A percentile compares a stretch with the other conserved stretches of the same genome.
Conservation (phyloP, 30 jellyfish, hydroid and myxozoan genomes). For the Mastigias papua region DNA sequence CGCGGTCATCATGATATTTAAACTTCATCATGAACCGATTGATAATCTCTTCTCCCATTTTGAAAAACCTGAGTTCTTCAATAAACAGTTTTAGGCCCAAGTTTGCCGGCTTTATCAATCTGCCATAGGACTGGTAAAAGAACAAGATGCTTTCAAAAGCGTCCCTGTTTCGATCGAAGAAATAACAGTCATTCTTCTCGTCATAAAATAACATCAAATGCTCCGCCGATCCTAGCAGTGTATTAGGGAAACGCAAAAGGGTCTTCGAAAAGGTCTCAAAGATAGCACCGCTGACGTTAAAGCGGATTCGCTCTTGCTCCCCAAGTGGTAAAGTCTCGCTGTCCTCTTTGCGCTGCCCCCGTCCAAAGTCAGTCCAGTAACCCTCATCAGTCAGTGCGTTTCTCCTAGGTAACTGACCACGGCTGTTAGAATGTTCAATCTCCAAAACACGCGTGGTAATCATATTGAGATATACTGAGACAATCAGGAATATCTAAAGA, state of each 20-base stretch:
- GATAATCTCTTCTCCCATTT: slow-evolving; percentile 83
- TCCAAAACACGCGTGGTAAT: slow-evolving; percentile 38
- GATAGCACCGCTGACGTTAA: slow-evolving; percentile 79
- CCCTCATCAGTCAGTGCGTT: slow-evolving; percentile 27
- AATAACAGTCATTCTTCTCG: slow-evolving; percentile 49
- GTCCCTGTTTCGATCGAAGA: slow-evolving; percentile 81
- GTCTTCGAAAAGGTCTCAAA: slow-evolving; percentile 78
- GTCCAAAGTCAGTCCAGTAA: slow-evolving; percentile 33
- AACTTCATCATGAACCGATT: slow-evolving; percentile 66
- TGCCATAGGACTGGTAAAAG: slow-evolving; percentile 81
- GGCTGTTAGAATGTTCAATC: slow-evolving; percentile 29
- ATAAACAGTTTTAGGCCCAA: slow-evolving; percentile 58
- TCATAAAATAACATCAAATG: slow-evolving; percentile 47
- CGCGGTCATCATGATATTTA: slow-evolving; percentile 17
- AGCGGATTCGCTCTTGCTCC: slow-evolving; percentile 47
- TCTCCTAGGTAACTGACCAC: slow-evolving; percentile 22
- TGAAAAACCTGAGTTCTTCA: slow-evolving; percentile 76
- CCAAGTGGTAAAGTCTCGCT: slow-evolving; percentile 10
- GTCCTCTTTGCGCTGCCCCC: background rate
- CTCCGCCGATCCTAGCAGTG: slow-evolving; percentile 64
- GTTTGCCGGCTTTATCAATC: slow-evolving; percentile 65
- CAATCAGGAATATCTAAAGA: background rate
- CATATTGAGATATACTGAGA: background rate
- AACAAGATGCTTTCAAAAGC: slow-evolving; percentile 80
- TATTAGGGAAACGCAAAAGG: slow-evolving; percentile 70